Percentiles rank a stretch among this genome's conserved stretches.
phyloP scores from a whole-genome alignment of 2,797 vertebrate genomes.

The Vireo griseus region DNA sequence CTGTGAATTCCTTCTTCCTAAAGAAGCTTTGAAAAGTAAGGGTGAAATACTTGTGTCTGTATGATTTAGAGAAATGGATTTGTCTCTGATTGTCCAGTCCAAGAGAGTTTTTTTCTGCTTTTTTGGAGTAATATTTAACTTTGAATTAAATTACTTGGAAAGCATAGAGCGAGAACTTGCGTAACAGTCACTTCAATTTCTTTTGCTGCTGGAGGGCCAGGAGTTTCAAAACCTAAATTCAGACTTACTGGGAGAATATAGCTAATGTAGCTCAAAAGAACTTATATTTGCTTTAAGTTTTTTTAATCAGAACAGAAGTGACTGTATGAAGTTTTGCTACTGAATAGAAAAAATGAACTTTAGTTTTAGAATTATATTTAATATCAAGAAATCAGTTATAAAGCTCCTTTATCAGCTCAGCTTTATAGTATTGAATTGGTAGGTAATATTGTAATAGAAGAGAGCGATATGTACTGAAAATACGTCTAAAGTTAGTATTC shows the following conservation, averaged over 20 bases:
- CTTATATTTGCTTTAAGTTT: neutral
- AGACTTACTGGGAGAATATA: neutral
- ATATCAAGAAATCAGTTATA: neutral
- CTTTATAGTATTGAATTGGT: neutral
- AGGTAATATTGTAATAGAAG: neutral
- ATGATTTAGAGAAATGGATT: neutral
- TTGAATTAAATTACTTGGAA: neutral
- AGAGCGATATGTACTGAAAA: neutral
- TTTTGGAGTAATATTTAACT: neutral
- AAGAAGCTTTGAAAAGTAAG: neutral
- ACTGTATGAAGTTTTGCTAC: neutral
- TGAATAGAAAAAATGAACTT: neutral
- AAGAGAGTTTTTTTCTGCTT: rapidly evolving
- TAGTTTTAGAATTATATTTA: neutral
- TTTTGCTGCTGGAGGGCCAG: neutral
- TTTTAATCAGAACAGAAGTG: neutral
- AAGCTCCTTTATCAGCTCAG: neutral
- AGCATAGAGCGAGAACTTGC: neutral
- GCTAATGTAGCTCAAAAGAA: neutral
- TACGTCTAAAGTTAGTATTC: neutral
- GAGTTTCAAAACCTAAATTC: neutral
- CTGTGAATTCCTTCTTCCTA: neutral
- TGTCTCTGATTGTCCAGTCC: neutral
- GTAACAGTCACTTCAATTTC: neutral
- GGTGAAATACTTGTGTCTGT: neutral